phyloP scores from a whole-genome alignment of 2,888 invertebrate species.

The Baccha elongata region DNA sequence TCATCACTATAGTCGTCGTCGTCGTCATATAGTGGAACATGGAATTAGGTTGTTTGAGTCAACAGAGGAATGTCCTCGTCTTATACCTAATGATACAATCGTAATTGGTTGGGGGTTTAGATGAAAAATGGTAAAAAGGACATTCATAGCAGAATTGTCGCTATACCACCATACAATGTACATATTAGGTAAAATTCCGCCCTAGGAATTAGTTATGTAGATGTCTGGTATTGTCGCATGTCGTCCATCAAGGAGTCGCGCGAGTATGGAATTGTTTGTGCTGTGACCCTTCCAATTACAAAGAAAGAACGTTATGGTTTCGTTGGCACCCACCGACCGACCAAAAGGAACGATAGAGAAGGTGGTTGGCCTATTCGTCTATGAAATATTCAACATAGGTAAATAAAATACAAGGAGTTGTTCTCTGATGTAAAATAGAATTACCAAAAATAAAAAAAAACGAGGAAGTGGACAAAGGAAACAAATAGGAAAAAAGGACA shows the following conservation, averaged over 20 bases:
- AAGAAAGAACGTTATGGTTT: conserved; percentile 24
- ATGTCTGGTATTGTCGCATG: conserved; percentile 68
- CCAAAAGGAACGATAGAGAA: conserved; percentile 7
- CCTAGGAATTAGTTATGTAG: conserved; percentile 71
- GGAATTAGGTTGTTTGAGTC: conserved; percentile 64
- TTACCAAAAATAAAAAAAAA: conserved; percentile 10
- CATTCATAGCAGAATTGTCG: conserved; percentile 31
- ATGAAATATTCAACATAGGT: conserved; percentile 70
- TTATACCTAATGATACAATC: neutral
- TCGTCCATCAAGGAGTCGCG: conserved; percentile 71
- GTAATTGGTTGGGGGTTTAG: conserved; percentile 48
- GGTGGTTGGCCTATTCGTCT: conserved; percentile 48
- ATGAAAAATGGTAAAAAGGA: conserved; percentile 36
- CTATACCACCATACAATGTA: conserved; percentile 34
- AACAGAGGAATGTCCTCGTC: conserved; percentile 59
- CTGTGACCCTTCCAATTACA: conserved; percentile 70
- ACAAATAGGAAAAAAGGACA: conserved; percentile 33
- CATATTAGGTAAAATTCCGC: conserved; percentile 56
- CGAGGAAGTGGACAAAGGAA: conserved; percentile 3
- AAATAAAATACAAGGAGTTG: conserved; percentile 67
- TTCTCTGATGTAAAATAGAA: conserved; percentile 1
- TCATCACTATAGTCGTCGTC: conserved; percentile 18
- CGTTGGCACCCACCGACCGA: too few relatives aligned
- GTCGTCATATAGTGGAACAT: conserved; percentile 12
- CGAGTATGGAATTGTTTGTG: conserved; percentile 60